Evolutionary conservation across 2,797 vertebrate genomes (phyloP), one percentile per base, ranked within the genome.

Genomic region (Enteromius mattozi): DNA sequence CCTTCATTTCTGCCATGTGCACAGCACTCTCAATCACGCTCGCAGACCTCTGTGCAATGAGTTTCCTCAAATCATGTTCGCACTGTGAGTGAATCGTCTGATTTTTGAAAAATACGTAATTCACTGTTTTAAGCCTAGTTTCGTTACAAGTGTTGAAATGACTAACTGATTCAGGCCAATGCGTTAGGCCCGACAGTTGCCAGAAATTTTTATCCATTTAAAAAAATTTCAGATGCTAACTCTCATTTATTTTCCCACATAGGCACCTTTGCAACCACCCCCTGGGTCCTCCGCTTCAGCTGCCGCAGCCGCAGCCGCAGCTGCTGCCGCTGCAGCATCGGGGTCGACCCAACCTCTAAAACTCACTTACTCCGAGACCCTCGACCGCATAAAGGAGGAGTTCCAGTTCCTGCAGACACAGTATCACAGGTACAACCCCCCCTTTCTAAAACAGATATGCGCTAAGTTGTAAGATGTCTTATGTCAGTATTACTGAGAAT

Each of bases 371-470:
- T 96, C 97, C 0, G 97, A 98, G 92, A 97, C 97, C 7, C 87
- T 98, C 93, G 97, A 98, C 91, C 96, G 97, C 85, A 97, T 97
- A 91, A 97, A 98, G 88, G 97, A 98, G 91, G 97, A 98, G 89
- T 97, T 97, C 89, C 97, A 98, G 91, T 98, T 98, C 89, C 93
- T 98, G 47, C 97, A 98, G 93, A 97, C 96, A 65, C 97, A 98
- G 89, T 98, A 98, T 87, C 97, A 98, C 94, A 97, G 97, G 97
- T 96, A 91, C 21, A n/a, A 59, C 24, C 2, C 63, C 63, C 42
- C 21, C 16, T 40, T 51, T 12, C 27, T 24, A 33, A 56, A 75
- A 40, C 27, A 37, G 19, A 21, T 66, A 49, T 9, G 45, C 7
- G 14, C 45, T 63, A 65, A 75, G 27, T 3, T 61, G 40, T 14